Evolutionary conservation across 2,797 vertebrate genomes (phyloP).

Genomic region (Spheniscus humboldti): DNA sequence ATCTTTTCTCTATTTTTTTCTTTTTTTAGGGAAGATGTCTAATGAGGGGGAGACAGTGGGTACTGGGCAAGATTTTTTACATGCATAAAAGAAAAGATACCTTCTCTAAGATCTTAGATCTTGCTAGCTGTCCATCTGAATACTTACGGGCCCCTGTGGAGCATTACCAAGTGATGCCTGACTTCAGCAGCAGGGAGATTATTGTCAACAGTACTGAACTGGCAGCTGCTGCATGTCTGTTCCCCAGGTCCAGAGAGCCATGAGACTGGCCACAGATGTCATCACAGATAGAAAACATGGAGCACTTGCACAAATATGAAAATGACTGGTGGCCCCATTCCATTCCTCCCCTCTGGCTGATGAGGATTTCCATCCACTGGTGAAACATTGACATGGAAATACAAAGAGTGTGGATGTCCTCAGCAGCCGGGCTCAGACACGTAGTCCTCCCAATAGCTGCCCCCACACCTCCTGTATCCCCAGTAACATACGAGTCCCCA

Average conservation of each 20-base stretch:
- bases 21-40: not conserved
- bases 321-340: too few relatives aligned
- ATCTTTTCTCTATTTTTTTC: not conserved
- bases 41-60: not conserved
- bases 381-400: accelerated
- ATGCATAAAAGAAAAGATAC: not conserved
- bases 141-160: not conserved
- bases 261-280: not conserved
- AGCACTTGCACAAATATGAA: not conserved
- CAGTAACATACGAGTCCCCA: accelerated
- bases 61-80: not conserved
- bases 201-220: not conserved
- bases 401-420: not conserved
- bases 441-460: not conserved
- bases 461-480: not conserved
- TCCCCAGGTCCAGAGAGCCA: accelerated
- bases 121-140: not conserved
- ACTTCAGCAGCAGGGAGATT: not conserved
- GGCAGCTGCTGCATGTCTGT: not conserved
- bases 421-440: not conserved
- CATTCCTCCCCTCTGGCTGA: not conserved
- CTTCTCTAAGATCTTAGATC: not conserved
- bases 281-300: not conserved
- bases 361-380: not conserved
- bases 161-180: not conserved